Percentiles rank a stretch among this genome's conserved stretches.
phyloP scores from a whole-genome alignment of 2,797 vertebrate genomes.

The Podarcis lilfordi region DNA sequence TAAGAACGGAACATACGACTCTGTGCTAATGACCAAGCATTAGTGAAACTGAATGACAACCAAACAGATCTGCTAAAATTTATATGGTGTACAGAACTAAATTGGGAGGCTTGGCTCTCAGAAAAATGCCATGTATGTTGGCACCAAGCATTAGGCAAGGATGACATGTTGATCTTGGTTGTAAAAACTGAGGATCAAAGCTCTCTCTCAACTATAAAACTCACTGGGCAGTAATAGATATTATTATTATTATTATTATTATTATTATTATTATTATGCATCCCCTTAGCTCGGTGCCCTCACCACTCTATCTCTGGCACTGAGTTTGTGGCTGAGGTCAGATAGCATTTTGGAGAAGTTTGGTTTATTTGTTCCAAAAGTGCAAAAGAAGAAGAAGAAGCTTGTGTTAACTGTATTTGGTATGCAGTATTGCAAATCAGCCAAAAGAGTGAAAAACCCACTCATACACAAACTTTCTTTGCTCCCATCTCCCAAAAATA shows the following conservation, averaged over 20 bases:
- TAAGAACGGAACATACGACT: slow-evolving; percentile 20
- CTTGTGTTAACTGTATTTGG: not conserved
- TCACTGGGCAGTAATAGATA: too few relatives aligned
- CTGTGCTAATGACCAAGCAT: slow-evolving; percentile 21
- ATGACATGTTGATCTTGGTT: not conserved
- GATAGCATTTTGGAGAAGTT: not conserved
- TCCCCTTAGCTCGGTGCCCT: too few relatives aligned
- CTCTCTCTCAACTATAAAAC: not conserved
- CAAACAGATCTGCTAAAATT: not conserved
- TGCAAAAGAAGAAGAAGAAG: not conserved
- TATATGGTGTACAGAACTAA: not conserved
- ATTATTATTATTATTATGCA: too few relatives aligned
- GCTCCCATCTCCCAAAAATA: slow-evolving; percentile 37
- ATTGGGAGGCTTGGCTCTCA: not conserved
- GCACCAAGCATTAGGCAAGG: not conserved
- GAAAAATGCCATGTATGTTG: not conserved
- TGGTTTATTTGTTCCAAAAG: not conserved
- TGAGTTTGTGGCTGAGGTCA: too few relatives aligned
- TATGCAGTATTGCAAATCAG: not conserved
- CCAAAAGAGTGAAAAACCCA: not conserved
- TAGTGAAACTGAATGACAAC: not conserved
- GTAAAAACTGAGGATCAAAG: not conserved
- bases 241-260: too few relatives aligned
- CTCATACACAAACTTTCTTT: not conserved
- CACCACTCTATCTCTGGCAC: too few relatives aligned